These are phyloP conservation scores for Drosophila suboccidentalis DNA, from an alignment of 2,888 invertebrate species.

Conservation along the genomic window DNA sequence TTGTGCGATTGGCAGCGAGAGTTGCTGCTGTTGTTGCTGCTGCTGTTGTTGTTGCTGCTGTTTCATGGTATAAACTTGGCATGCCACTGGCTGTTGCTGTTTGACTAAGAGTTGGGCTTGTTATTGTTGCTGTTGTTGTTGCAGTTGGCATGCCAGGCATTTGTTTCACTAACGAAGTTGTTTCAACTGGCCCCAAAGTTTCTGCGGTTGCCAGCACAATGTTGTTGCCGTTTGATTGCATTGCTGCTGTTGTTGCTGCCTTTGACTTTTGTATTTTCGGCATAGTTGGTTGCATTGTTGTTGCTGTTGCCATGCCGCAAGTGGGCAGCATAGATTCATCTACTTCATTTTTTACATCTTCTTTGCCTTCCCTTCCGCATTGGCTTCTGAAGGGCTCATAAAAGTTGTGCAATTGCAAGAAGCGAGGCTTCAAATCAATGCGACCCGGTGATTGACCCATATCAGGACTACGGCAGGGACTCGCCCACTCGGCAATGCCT, in stretches of 20 bases:
- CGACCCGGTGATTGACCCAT: conserved; percentile 51
- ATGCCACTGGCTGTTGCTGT: conserved; percentile 43
- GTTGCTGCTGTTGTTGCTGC: conserved; percentile 14
- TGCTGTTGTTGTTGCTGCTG: conserved; percentile 36
- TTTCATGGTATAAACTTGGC: conserved; percentile 56
- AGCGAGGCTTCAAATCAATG: conserved; percentile 80
- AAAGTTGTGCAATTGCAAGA: conserved; percentile 81
- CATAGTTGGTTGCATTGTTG: conserved; percentile 42
- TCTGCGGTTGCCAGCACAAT: conserved; percentile 68
- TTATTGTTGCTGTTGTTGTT: conserved; percentile 25
- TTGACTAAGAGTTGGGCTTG: conserved; percentile 23
- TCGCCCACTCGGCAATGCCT: conserved; percentile 85
- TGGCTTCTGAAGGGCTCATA: conserved; percentile 75
- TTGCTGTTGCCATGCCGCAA: conserved; percentile 41
- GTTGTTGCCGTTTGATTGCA: conserved; percentile 66
- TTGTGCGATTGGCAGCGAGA: conserved; percentile 47
- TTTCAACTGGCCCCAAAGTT: conserved; percentile 75
- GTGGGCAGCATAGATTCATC: conserved; percentile 52
- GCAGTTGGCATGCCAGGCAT: conserved; percentile 67
- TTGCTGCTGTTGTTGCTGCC: conserved; percentile 36
- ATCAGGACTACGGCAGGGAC: conserved; percentile 81
- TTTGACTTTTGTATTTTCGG: conserved; percentile 62
- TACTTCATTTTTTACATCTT: conserved; percentile 9
- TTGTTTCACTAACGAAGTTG: conserved; percentile 77
- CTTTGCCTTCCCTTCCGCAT: conserved; percentile 32